Conservation (phyloP, 2,888 invertebrate genomes). For the Cryptus viduatorius region DNA sequence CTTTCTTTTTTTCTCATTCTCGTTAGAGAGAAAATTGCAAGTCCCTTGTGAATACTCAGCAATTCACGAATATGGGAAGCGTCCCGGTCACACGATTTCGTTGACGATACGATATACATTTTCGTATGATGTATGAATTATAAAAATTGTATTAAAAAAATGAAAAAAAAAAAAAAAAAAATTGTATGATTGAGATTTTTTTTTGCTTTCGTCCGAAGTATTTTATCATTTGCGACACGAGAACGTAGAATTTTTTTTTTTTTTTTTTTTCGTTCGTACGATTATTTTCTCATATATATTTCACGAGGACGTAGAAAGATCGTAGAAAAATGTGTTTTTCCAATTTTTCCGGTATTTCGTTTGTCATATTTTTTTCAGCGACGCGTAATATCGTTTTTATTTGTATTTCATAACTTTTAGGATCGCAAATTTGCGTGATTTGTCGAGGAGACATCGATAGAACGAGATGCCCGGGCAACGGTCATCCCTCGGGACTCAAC, state of each 20-base stretch:
- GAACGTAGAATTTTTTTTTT: neutral
- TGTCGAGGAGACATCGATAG: conserved; percentile 67
- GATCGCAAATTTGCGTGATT: conserved; percentile 74
- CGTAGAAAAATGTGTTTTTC: neutral
- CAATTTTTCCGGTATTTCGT: neutral
- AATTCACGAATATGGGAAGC: neutral
- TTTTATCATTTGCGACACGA: neutral
- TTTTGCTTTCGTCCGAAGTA: neutral
- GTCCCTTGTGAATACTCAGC: neutral
- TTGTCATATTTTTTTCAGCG: neutral
- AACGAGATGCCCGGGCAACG: conserved; percentile 64
- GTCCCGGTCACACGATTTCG: neutral
- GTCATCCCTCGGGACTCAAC: conserved; percentile 68
- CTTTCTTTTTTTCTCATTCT: neutral
- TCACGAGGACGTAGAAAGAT: neutral
- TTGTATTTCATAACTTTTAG: conserved; percentile 61
- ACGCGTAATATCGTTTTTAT: neutral
- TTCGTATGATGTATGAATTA: too few species aligned
- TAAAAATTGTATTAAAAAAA: too few species aligned
- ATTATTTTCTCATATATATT: neutral
- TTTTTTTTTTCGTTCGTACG: neutral
- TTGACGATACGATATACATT: too few species aligned
- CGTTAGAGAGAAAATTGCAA: neutral
- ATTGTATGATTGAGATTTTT: neutral
- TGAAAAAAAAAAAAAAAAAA: neutral